Evolutionary conservation across 2,797 vertebrate species (phyloP).

Genomic region (Silurus lanzhouensis): DNA sequence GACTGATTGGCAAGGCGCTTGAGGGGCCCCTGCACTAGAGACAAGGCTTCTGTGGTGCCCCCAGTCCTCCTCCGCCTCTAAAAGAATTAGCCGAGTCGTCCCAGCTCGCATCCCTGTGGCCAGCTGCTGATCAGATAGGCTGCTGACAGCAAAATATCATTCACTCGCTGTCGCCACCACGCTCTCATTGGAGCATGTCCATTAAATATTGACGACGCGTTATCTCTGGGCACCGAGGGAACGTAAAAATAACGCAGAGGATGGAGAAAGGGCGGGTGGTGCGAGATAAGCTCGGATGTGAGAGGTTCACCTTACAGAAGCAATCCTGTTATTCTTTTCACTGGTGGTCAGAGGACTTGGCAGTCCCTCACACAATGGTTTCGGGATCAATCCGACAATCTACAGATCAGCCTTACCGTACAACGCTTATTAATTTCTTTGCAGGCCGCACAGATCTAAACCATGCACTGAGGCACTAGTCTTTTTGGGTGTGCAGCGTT

Average conservation of each 20-base stretch:
- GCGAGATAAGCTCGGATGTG: constrained; percentile 51
- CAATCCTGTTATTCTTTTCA: constrained; percentile 9
- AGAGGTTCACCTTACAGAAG: constrained; percentile 56
- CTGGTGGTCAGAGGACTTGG: constrained; percentile 14
- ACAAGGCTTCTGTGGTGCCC: constrained; percentile 52
- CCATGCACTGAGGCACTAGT: neutral
- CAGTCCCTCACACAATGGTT: neutral
- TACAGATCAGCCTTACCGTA: neutral
- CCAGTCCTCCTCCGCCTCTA: constrained; percentile 58
- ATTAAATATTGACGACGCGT: constrained; percentile 67
- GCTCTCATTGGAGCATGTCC: constrained; percentile 62
- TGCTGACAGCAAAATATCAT: constrained; percentile 61
- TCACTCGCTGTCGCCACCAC: constrained; percentile 56
- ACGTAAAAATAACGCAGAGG: constrained; percentile 57
- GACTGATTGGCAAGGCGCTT: constrained; percentile 57
- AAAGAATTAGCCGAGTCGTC: constrained; percentile 65
- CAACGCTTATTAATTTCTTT: neutral
- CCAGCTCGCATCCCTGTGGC: constrained; percentile 49
- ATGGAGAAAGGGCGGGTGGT: constrained; percentile 42
- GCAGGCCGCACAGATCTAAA: neutral
- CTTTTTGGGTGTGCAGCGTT: neutral
- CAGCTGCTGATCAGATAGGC: constrained; percentile 49
- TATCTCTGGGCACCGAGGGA: constrained; percentile 59
- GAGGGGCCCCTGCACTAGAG: constrained; percentile 45
- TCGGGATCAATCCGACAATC: constrained; percentile 9